These are phyloP conservation scores for Patella ulyssiponensis DNA, from an alignment of 2,888 invertebrate species.

Conservation along the genomic window DNA sequence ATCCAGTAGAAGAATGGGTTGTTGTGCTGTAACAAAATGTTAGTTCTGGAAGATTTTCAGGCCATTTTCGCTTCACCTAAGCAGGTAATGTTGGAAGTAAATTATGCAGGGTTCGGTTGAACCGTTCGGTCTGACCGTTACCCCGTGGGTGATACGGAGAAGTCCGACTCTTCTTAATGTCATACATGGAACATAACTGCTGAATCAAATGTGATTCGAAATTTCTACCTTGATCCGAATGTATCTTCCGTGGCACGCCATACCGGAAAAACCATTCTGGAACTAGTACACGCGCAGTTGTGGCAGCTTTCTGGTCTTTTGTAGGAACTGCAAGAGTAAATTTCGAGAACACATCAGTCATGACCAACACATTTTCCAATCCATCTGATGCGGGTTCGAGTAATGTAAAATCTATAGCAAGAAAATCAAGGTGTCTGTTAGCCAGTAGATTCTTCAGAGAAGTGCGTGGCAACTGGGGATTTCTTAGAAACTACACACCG, in stretches of 20 bases:
- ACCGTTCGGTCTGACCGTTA: slow-evolving; percentile 28
- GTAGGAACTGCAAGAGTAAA: slow-evolving; percentile 36
- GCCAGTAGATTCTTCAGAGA: slow-evolving; percentile 35
- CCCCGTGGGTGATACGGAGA: slow-evolving; percentile 30
- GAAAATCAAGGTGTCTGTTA: slow-evolving; percentile 36
- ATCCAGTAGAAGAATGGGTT: slow-evolving; percentile 24
- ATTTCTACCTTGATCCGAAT: no score
- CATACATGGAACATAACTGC: slow-evolving; percentile 24
- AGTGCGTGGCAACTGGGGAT: slow-evolving; percentile 11
- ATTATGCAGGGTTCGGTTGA: slow-evolving; percentile 30
- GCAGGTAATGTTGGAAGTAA: slow-evolving; percentile 21
- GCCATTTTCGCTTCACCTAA: slow-evolving; percentile 9
- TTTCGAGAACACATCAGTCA: slow-evolving; percentile 43
- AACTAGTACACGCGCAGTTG: slow-evolving; percentile 4
- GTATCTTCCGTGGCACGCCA: no score
- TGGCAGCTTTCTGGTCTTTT: slow-evolving; percentile 34
- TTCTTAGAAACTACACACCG: slow-evolving; percentile 19
- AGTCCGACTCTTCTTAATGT: slow-evolving; percentile 23
- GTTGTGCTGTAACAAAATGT: slow-evolving; percentile 27
- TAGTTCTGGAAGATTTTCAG: background rate
- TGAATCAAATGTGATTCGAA: background rate
- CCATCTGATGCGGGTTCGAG: slow-evolving; percentile 37
- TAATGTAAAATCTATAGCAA: slow-evolving; percentile 46
- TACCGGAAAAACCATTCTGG: background rate
- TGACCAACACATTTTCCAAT: slow-evolving; percentile 46